Evolutionary conservation across 2,888 invertebrate species (phyloP).

Genomic region (Gymnoscelis rufifasciata): DNA sequence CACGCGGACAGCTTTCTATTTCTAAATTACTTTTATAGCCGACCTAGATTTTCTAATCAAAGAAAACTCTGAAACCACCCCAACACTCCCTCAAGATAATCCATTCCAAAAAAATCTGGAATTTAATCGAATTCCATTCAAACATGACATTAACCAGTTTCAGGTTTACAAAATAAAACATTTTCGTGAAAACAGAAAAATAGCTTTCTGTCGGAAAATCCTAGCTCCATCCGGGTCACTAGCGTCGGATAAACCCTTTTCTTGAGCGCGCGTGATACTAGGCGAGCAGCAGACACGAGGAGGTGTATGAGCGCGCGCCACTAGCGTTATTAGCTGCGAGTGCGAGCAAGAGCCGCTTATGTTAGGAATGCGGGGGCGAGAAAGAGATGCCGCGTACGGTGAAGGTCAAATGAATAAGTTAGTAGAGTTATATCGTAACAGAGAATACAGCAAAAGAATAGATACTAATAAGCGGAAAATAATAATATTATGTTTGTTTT

Average conservation of each 20-base stretch:
- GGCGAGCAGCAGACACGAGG: conserved; percentile 59
- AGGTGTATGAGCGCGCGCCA: conserved; percentile 49
- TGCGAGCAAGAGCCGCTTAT: conserved; percentile 56
- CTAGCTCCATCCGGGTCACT: conserved; percentile 66
- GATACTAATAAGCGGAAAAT: not conserved
- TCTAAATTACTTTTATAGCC: conserved; percentile 39
- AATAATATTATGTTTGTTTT: not conserved
- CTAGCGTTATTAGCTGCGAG: conserved; percentile 38
- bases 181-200: conserved; percentile 53
- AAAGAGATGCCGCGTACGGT: conserved; percentile 50
- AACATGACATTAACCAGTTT: not conserved
- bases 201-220: conserved; percentile 63
- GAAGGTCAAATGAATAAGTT: conserved; percentile 74
- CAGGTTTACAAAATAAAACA: conserved; percentile 5
- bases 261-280: conserved; percentile 79
- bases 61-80: conserved; percentile 18
- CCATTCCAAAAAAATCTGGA: not conserved
- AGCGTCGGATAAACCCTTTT: conserved; percentile 79
- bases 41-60: conserved; percentile 58
- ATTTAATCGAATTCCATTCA: conserved; percentile 2
- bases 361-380: conserved; percentile 62
- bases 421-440: conserved; percentile 42
- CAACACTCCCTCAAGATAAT: not conserved
- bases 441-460: conserved; percentile 4
- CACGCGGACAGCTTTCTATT: conserved; percentile 38